Percentiles rank a stretch among this genome's conserved stretches.
Evolutionary conservation across 1,140 invertebrate species (phyloP).

Genomic region (Hylyphantes graminicola): DNA sequence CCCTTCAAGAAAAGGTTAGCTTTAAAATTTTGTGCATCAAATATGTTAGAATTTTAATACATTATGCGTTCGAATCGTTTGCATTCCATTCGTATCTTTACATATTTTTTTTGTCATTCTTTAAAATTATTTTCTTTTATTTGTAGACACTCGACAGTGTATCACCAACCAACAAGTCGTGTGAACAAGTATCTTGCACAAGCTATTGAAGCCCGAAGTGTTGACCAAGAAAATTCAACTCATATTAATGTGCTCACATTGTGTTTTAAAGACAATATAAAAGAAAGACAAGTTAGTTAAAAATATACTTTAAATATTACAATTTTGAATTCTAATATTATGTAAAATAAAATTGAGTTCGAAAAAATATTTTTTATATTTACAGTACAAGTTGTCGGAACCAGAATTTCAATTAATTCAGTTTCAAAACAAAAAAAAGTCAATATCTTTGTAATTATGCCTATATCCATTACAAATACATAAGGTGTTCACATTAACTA

Average conservation of each 20-base stretch:
- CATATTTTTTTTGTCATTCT: background rate
- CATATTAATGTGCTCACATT: slow-evolving; percentile 87
- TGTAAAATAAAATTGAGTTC: too few relatives aligned
- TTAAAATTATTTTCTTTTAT: background rate
- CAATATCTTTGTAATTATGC: too few relatives aligned
- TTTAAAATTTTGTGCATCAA: background rate
- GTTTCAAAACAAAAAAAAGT: too few relatives aligned
- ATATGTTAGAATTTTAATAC: too few relatives aligned
- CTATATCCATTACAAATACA: too few relatives aligned
- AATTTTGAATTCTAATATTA: too few relatives aligned
- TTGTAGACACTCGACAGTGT: slow-evolving; percentile 56
- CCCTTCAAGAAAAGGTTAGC: slow-evolving; percentile 83
- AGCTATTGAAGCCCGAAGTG: slow-evolving; percentile 88
- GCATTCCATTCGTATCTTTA: too few relatives aligned
- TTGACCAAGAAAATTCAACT: slow-evolving; percentile 87
- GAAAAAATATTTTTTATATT: too few relatives aligned
- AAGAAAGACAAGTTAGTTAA: slow-evolving; percentile 77
- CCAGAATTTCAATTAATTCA: too few relatives aligned
- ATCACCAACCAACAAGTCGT: slow-evolving; percentile 71
- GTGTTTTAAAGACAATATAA: slow-evolving; percentile 84
- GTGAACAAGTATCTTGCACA: slow-evolving; percentile 92
- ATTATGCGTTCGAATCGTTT: too few relatives aligned
- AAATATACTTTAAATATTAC: background rate
- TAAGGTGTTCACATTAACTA: too few relatives aligned
- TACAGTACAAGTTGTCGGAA: too few relatives aligned